phyloP scores from a whole-genome alignment of 2,888 invertebrate genomes.

The Drosophila pegasa region DNA sequence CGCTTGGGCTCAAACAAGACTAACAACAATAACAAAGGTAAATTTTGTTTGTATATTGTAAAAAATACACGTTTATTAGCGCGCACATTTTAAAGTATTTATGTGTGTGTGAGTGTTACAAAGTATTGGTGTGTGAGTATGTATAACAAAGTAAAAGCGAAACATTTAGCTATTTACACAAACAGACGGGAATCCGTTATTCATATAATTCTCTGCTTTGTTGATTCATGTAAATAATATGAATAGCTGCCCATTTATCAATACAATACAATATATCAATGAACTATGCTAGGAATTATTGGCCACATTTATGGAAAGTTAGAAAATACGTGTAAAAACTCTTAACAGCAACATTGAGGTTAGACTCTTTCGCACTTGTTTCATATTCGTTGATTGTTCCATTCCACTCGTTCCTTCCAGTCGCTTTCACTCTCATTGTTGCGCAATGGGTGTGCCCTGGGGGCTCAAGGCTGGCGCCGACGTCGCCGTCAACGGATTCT shows the following conservation, averaged over 20 bases:
- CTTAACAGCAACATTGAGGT: constrained; percentile 67
- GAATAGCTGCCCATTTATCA: constrained; percentile 35
- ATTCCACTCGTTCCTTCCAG: constrained; percentile 85
- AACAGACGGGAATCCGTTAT: constrained; percentile 44
- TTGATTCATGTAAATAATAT: constrained; percentile 24
- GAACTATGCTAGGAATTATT: constrained; percentile 65
- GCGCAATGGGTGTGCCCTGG: constrained; percentile 76
- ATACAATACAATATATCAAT: constrained; percentile 38
- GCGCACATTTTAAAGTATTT: constrained; percentile 61
- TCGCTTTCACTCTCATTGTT: constrained; percentile 65
- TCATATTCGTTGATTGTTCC: constrained; percentile 53
- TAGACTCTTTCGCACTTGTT: constrained; percentile 65
- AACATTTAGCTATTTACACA: constrained; percentile 70
- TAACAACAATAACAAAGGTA: constrained; percentile 1
- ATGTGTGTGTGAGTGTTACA: constrained; percentile 54
- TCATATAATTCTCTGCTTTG: constrained; percentile 5
- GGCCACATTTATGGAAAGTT: constrained; percentile 71
- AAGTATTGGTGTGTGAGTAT: constrained; percentile 43
- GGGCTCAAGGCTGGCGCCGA: constrained; percentile 48
- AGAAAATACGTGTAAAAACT: constrained; percentile 56
- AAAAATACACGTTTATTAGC: constrained; percentile 76
- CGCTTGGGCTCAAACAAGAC: constrained; percentile 5
- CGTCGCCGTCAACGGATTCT: constrained; percentile 42
- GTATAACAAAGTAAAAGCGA: constrained; percentile 61
- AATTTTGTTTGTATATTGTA: constrained; percentile 53